A percentile compares a stretch with the other conserved stretches of the same genome.
Conservation (phyloP, 1,140 invertebrate species). For the Diachasma alloeum region DNA sequence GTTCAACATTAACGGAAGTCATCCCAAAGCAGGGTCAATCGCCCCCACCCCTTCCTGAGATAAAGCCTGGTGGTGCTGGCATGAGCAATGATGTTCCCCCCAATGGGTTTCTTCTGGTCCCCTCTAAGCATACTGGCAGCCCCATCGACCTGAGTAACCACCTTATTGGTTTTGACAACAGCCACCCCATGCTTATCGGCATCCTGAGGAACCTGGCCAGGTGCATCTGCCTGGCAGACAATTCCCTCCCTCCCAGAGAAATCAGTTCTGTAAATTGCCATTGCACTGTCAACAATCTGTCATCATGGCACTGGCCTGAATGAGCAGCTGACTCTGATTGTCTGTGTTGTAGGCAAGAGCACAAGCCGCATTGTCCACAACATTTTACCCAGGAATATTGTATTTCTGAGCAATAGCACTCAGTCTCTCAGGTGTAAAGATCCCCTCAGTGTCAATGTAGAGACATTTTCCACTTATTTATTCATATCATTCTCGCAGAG, state of each 20-base stretch:
- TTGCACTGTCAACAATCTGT: slow-evolving; percentile 98
- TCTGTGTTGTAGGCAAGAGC: slow-evolving; percentile 97
- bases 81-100: slow-evolving; percentile 98
- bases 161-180: slow-evolving; percentile 98
- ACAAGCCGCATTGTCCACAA: slow-evolving; percentile 97
- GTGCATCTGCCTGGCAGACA: slow-evolving; percentile 93
- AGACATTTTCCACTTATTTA: slow-evolving; percentile 98
- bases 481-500: no score
- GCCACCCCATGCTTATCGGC: slow-evolving; percentile 99
- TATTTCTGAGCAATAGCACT: slow-evolving; percentile 85
- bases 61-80: slow-evolving; percentile 96
- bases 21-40: no score
- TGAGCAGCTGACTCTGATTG: slow-evolving; percentile 91
- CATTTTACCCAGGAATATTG: slow-evolving; percentile 85
- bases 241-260: slow-evolving; percentile 95
- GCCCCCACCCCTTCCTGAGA: slow-evolving; percentile 92
- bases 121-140: slow-evolving; percentile 92
- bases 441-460: slow-evolving; percentile 98
- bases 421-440: slow-evolving; percentile 90
- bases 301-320: slow-evolving; percentile 97
- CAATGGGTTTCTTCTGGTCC: slow-evolving; percentile 98
- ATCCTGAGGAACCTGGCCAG: slow-evolving; percentile 91
- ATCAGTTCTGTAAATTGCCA: slow-evolving; percentile 95
- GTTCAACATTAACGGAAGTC: no score
- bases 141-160: slow-evolving; percentile 98